Evolutionary conservation across 2,113 vertebrate species (phyloP), one percentile per base, ranked within the genome.

Genomic region (Anser cygnoides): DNA sequence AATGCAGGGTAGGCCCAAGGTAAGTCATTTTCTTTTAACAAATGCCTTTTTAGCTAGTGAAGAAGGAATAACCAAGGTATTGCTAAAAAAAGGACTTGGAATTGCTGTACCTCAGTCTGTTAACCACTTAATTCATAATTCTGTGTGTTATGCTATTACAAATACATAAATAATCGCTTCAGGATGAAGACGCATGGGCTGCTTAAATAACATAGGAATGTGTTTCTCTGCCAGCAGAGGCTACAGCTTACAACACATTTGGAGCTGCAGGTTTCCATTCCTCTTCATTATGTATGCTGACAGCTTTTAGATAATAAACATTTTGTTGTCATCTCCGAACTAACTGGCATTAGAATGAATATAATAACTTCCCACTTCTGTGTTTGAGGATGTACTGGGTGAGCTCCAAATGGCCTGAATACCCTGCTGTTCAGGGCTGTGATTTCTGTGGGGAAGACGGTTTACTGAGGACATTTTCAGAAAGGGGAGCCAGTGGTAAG

Each of bases 121-220:
- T 83, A 95, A 80, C 58, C 59, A 80, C 50, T 85, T 93, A 78
- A 54, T 21, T 92, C 73, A 33, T 89, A 96, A 95, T 96, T 87
- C 63, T 77, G 13, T 57, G 62, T 55, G 28, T 90, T 91, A 83
- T 76, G 67, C 76, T 96, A 84, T 95, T 95, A 96, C 50, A 90
- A 90, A 86, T 85, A 37, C 39, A 49, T 78, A 75, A 90, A 93
- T 61, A 81, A 78, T 65, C 5, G 29, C 33, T 84, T 92, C n/a
- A 90, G 52, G 25, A 13, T 94, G 93, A 87, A 89, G 54, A 79
- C 93, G 39, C 35, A 54, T 78, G 29, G 57, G 6, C 75, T 93
- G 74, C 71, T 92, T 63, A 90, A 97, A 91, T 79, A 92, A 85
- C 0, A 74, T 71, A 79, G 31, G 58, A 94, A 76, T 94, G 35